phyloP scores from a whole-genome alignment of 2,797 vertebrate genomes.

The Pipistrellus nathusii region DNA sequence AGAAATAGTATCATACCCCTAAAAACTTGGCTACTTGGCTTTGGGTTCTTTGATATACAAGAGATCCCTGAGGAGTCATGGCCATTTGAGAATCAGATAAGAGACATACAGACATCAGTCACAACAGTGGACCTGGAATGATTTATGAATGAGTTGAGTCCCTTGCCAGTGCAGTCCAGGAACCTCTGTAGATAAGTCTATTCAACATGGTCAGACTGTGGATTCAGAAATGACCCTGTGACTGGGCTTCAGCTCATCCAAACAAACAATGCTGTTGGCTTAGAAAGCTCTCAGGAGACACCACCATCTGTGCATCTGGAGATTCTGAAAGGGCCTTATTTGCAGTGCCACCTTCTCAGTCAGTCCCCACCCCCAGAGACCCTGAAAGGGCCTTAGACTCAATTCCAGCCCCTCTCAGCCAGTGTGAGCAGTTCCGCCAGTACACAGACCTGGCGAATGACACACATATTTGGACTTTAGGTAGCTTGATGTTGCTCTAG shows the following conservation, averaged over 20 bases:
- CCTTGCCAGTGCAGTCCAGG: not conserved
- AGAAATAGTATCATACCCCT: not conserved
- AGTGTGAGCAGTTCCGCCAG: not conserved
- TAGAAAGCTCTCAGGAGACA: not conserved
- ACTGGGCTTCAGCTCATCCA: not conserved
- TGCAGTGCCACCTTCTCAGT: not conserved
- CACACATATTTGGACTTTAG: not conserved
- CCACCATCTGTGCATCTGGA: not conserved
- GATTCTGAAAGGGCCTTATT: not conserved
- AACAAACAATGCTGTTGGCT: not conserved
- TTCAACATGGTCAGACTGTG: not conserved
- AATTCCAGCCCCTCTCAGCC: not conserved
- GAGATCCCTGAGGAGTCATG: not conserved
- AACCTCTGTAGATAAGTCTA: not conserved
- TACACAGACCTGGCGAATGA: not conserved
- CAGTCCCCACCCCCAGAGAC: not conserved
- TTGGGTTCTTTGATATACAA: not conserved
- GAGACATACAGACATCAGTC: not conserved
- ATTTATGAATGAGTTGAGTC: not conserved
- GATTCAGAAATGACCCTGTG: not conserved
- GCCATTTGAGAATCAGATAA: not conserved
- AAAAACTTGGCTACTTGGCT: not conserved
- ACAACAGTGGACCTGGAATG: not conserved
- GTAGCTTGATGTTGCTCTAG: not conserved
- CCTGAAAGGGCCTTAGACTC: not conserved